These are phyloP conservation scores for Diceros bicornis DNA, from an alignment of 2,797 vertebrate species.

Conservation along the genomic window DNA sequence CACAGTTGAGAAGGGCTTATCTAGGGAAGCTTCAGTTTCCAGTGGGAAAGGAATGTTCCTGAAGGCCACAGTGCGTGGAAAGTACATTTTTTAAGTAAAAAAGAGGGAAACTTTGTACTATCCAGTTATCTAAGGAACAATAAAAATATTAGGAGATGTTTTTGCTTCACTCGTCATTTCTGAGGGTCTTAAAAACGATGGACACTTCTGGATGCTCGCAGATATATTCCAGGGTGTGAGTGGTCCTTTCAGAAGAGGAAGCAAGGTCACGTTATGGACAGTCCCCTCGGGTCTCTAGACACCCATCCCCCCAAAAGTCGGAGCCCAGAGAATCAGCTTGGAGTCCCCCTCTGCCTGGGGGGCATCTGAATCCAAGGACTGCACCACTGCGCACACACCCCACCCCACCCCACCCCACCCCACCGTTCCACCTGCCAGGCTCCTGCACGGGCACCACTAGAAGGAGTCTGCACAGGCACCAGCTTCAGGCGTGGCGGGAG, in stretches of 20 bases:
- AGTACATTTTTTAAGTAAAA: conserved; percentile 80
- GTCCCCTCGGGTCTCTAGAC: rapidly evolving
- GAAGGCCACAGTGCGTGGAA: conserved; percentile 79
- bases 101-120: conserved; percentile 89
- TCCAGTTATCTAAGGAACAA: conserved; percentile 89
- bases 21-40: conserved; percentile 81
- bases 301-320: rapidly evolving
- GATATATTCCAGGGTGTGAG: rapidly evolving
- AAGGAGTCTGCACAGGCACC: too few species aligned
- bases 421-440: not conserved
- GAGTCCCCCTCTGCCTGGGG: rapidly evolving
- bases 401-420: rapidly evolving
- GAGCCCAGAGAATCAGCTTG: not conserved
- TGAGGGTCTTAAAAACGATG: not conserved
- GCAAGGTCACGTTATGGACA: rapidly evolving
- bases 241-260: too few species aligned
- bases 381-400: rapidly evolving
- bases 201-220: rapidly evolving
- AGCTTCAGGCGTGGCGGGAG: rapidly evolving
- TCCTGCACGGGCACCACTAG: rapidly evolving
- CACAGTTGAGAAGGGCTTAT: conserved; percentile 78
- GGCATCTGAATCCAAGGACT: not conserved
- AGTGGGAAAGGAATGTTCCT: conserved; percentile 65
- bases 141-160: conserved; percentile 89
- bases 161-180: conserved; percentile 44